Conservation (phyloP, 2,113 vertebrate species). For the Hyla sarda region DNA sequence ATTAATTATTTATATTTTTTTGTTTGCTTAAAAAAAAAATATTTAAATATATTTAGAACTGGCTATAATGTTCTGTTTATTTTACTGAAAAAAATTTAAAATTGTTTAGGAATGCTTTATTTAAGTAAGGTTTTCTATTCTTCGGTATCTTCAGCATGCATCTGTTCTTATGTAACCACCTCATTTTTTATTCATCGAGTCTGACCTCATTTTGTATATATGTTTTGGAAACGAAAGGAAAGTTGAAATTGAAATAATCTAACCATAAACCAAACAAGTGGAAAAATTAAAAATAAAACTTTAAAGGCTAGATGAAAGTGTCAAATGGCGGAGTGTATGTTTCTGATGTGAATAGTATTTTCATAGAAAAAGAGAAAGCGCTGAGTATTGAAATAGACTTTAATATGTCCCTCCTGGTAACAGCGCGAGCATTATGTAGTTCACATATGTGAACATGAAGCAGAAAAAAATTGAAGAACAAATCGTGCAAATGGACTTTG, state of each 20-base stretch:
- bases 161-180: conserved; percentile 16
- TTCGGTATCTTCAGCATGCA: background rate
- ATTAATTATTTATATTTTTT: background rate
- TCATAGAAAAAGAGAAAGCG: background rate
- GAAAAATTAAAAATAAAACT: background rate
- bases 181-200: background rate
- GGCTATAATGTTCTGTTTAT: background rate
- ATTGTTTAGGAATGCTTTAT: background rate
- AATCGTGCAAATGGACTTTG: conserved; percentile 46
- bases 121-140: background rate
- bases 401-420: conserved; percentile 33
- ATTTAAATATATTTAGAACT: background rate
- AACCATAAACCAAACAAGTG: too few species aligned
- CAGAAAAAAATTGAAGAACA: conserved; percentile 23
- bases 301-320: background rate
- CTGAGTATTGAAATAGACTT: background rate
- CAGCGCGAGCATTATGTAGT: conserved; percentile 22
- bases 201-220: background rate
- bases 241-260: too few species aligned
- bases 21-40: too few species aligned
- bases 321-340: background rate
- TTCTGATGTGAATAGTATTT: background rate
- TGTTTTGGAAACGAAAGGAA: too few species aligned
- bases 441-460: conserved; percentile 16
- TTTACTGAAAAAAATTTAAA: background rate